phyloP scores from a whole-genome alignment of 1,140 invertebrate species.

The Zaprionus inermis region DNA sequence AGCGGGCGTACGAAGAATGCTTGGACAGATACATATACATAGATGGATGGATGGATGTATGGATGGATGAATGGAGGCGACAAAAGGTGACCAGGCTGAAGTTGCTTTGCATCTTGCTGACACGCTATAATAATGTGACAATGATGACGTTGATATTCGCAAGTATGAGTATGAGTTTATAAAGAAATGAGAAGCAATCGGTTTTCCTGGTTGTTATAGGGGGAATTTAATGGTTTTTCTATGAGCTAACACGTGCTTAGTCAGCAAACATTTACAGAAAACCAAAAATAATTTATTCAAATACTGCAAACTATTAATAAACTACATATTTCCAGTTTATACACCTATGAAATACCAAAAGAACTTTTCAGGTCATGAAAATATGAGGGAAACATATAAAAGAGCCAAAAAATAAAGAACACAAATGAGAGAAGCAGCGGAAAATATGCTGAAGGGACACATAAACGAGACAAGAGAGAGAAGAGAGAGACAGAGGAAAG shows the following conservation, averaged over 20 bases:
- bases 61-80: constrained; percentile 11
- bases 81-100: constrained; percentile 61
- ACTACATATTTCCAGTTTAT: background rate
- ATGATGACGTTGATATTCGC: constrained; percentile 18
- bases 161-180: background rate
- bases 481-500: constrained; percentile 28
- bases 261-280: background rate
- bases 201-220: background rate
- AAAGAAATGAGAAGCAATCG: constrained; percentile 13
- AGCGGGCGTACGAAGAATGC: constrained; percentile 22
- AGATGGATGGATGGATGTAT: constrained; percentile 10
- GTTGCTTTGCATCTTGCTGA: constrained; percentile 33
- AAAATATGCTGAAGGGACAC: constrained; percentile 22
- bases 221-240: background rate
- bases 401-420: constrained; percentile 8
- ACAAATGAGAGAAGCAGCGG: constrained; percentile 3
- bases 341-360: background rate
- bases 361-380: background rate
- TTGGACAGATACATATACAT: background rate
- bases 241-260: background rate
- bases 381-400: background rate
- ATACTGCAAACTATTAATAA: too few species aligned
- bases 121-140: constrained; percentile 23
- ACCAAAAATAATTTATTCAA: background rate
- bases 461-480: constrained; percentile 8